These are phyloP conservation scores for Palloptera scutellata DNA, from an alignment of 2,888 invertebrate genomes.

Conservation along the genomic window DNA sequence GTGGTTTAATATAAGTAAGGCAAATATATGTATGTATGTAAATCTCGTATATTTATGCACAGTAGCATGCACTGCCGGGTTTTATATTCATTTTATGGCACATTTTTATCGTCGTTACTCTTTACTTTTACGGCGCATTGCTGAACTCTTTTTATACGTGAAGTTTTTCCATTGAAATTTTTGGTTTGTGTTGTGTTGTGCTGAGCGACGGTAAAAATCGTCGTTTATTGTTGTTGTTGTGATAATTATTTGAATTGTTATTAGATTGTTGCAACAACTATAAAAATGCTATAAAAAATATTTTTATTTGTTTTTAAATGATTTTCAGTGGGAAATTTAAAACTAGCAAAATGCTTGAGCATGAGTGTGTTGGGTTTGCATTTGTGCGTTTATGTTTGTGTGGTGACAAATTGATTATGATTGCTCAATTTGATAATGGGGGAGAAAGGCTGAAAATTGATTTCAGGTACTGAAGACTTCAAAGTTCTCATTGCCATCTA, in stretches of 20 bases:
- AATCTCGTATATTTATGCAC: slow-evolving; percentile 45
- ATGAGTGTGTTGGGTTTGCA: not conserved
- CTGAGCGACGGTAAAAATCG: slow-evolving; percentile 50
- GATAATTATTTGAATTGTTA: slow-evolving; percentile 60
- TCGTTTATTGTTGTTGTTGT: slow-evolving; percentile 46
- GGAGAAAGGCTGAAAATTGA: too few relatives aligned
- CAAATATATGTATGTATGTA: slow-evolving; percentile 53
- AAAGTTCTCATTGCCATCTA: too few relatives aligned
- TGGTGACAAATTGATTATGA: slow-evolving; percentile 51
- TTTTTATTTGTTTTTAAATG: slow-evolving; percentile 56
- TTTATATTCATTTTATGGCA: slow-evolving; percentile 31
- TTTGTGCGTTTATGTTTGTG: slow-evolving; percentile 36
- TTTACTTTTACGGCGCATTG: slow-evolving; percentile 9
- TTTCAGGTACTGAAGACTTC: too few relatives aligned
- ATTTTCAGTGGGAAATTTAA: slow-evolving; percentile 44
- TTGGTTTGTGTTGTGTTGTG: slow-evolving; percentile 37
- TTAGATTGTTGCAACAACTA: slow-evolving; percentile 61
- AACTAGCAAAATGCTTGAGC: not conserved
- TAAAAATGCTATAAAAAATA: slow-evolving; percentile 56
- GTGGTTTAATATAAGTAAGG: slow-evolving; percentile 52
- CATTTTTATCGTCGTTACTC: slow-evolving; percentile 29
- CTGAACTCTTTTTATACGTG: slow-evolving; percentile 4
- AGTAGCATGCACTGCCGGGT: slow-evolving; percentile 38
- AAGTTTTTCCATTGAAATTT: not conserved
- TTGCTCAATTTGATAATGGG: slow-evolving; percentile 16